Evolutionary conservation across 2,797 vertebrate species (phyloP).

Genomic region (Myotis vivesi): DNA sequence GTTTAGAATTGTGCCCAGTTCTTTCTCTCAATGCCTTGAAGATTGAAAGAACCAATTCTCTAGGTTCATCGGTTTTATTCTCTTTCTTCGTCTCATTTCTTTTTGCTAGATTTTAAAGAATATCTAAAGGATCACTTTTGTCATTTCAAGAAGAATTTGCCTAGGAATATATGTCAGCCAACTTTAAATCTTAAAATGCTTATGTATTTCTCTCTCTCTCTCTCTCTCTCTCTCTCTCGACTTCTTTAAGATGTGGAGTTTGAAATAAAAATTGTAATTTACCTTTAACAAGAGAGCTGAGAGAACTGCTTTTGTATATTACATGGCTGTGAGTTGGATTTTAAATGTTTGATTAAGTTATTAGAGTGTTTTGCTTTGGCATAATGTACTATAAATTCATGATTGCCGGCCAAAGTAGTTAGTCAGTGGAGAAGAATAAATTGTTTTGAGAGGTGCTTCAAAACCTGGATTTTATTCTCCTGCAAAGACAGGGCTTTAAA

Average conservation of each 20-base stretch:
- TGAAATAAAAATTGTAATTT: conserved; percentile 66
- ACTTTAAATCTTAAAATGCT: conserved; percentile 59
- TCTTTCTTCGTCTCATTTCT: not conserved
- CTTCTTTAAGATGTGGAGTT: conserved; percentile 47
- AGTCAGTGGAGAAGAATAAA: conserved; percentile 74
- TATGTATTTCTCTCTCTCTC: not conserved
- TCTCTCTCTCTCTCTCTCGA: not conserved
- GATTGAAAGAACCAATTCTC: not conserved
- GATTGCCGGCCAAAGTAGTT: conserved; percentile 67
- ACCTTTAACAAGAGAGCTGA: conserved; percentile 64
- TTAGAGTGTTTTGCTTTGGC: conserved; percentile 77
- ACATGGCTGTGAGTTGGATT: conserved; percentile 69
- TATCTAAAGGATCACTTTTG: conserved; percentile 7
- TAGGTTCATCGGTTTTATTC: not conserved
- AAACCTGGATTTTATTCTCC: conserved; percentile 79
- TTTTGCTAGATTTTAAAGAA: conserved; percentile 24
- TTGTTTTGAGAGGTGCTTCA: conserved; percentile 76
- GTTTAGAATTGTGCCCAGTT: not conserved
- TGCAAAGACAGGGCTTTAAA: conserved; percentile 77
- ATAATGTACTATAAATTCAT: conserved; percentile 65
- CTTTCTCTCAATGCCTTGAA: not conserved
- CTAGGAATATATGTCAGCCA: conserved; percentile 12
- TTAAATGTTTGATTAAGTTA: conserved; percentile 80
- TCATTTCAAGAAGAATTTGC: conserved; percentile 16
- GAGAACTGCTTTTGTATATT: conserved; percentile 64